Conservation (phyloP, 2,113 vertebrate species). For the Oxygymnocypris stewartii region DNA sequence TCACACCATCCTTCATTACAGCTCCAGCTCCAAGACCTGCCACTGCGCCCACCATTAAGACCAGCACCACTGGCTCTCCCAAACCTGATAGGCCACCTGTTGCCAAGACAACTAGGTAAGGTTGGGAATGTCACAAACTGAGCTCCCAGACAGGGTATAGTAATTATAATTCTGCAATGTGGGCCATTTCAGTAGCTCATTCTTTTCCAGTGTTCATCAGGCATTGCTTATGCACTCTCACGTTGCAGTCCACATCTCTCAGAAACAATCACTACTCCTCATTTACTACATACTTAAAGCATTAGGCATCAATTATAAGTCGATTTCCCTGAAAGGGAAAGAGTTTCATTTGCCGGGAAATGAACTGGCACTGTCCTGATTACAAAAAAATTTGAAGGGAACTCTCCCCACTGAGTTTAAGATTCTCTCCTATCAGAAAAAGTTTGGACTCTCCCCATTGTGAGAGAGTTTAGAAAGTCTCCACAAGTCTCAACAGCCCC, state of each 20-base stretch:
- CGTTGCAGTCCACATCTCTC: background rate
- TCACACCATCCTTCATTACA: conserved; percentile 24
- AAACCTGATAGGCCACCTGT: conserved; percentile 65
- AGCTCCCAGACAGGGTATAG: background rate
- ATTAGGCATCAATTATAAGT: background rate
- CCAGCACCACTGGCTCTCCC: conserved; percentile 49
- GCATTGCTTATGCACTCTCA: background rate
- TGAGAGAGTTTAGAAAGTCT: background rate
- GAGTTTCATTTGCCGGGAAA: conserved; percentile 35
- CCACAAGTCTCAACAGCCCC: conserved; percentile 56
- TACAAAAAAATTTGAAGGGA: conserved; percentile 44
- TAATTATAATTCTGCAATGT: conserved; percentile 4
- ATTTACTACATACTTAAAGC: background rate
- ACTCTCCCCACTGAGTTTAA: conserved; percentile 1
- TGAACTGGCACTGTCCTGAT: conserved; percentile 55
- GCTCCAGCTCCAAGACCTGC: conserved; percentile 63
- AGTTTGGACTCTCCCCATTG: background rate
- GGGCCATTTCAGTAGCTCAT: background rate
- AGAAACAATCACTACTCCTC: background rate
- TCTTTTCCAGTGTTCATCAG: background rate
- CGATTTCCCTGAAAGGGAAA: background rate
- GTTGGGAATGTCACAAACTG: background rate
- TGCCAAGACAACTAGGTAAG: conserved; percentile 77
- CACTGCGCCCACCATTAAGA: conserved; percentile 62
- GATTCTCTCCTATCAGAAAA: background rate